Conservation (phyloP, 2,888 invertebrate genomes). For the Spatulosminthurus flaviceps region DNA sequence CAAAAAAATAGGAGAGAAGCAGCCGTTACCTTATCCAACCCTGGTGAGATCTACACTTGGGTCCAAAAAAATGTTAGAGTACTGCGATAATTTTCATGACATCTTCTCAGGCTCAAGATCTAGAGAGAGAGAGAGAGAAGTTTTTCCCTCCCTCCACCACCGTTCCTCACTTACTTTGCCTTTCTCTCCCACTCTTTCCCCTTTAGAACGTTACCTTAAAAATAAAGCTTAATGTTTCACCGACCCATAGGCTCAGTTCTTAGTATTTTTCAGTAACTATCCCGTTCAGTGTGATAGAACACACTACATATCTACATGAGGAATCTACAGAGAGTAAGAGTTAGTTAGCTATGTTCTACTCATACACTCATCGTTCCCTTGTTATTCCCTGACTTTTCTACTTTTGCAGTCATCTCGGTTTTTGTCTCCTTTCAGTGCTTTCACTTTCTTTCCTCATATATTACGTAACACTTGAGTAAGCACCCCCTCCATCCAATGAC, state of each 20-base stretch:
- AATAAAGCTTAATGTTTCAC: slow-evolving; percentile 18
- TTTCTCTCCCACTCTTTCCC: slow-evolving; percentile 33
- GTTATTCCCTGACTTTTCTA: slow-evolving; percentile 8
- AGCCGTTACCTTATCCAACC: too few species aligned
- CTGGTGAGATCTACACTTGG: neutral
- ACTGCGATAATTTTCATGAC: slow-evolving; percentile 57
- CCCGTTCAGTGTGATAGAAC: too few species aligned
- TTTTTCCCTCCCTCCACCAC: slow-evolving; percentile 37
- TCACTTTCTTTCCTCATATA: slow-evolving; percentile 43
- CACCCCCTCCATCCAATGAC: slow-evolving; percentile 45
- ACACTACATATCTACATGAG: too few species aligned
- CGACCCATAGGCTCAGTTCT: neutral
- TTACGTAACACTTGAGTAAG: slow-evolving; percentile 52
- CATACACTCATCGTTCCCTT: slow-evolving; percentile 25
- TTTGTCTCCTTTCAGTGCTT: slow-evolving; percentile 41
- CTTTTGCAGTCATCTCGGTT: slow-evolving; percentile 18
- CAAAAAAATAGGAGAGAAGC: too few species aligned
- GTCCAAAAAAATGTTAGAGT: slow-evolving; percentile 26
- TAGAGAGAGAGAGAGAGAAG: slow-evolving; percentile 44
- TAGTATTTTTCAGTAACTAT: neutral
- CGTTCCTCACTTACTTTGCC: too few species aligned
- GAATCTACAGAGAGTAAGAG: too few species aligned
- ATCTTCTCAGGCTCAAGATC: slow-evolving; percentile 50
- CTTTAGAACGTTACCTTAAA: slow-evolving; percentile 32
- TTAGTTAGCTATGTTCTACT: slow-evolving; percentile 21